Percentiles rank a stretch among this genome's conserved stretches.
Conservation (phyloP, 2,113 vertebrate species). For the Chaetura pelagica region DNA sequence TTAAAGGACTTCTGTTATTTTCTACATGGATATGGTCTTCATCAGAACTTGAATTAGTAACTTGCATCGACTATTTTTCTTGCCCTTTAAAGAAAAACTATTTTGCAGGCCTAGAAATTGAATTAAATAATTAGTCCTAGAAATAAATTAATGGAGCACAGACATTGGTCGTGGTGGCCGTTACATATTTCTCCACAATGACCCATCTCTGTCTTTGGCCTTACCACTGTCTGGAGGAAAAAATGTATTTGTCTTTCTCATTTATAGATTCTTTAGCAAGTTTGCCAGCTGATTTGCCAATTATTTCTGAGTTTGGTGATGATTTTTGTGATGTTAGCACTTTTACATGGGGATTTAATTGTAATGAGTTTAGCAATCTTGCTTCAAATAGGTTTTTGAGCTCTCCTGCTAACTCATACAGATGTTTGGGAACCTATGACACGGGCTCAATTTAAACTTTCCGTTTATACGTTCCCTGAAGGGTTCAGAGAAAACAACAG, state of each 20-base stretch:
- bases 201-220: background rate
- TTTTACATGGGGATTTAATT: background rate
- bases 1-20: background rate
- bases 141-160: background rate
- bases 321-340: background rate
- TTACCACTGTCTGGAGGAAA: background rate
- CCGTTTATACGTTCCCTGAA: background rate
- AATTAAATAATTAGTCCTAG: background rate
- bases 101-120: background rate
- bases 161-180: background rate
- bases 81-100: background rate
- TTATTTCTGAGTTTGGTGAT: background rate
- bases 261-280: background rate
- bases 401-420: background rate
- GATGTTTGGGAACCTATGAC: background rate
- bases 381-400: background rate
- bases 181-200: rapidly evolving
- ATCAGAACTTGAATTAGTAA: background rate
- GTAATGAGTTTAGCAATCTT: background rate
- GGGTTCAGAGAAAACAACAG: background rate
- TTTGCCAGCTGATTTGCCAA: background rate
- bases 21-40: background rate
- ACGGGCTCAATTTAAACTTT: background rate
- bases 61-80: background rate
- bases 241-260: background rate